phyloP scores from a whole-genome alignment of 2,113 vertebrate species.

The Tylochromis polylepis region DNA sequence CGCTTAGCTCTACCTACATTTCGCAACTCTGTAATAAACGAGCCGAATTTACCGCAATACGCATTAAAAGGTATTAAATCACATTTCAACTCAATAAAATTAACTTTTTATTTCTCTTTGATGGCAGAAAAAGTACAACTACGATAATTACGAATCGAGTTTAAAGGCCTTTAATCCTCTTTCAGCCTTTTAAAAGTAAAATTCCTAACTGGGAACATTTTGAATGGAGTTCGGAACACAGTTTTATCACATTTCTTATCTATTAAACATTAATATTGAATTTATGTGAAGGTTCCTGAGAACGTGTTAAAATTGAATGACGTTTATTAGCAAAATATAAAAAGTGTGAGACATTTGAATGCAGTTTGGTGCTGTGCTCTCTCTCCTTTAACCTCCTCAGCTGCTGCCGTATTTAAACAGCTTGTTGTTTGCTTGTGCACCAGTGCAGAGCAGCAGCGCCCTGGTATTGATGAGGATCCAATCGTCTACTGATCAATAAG shows the following conservation, averaged over 20 bases:
- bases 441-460: background rate
- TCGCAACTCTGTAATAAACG: background rate
- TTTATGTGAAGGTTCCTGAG: background rate
- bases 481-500: background rate
- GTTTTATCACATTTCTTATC: background rate
- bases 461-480: background rate
- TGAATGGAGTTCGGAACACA: background rate
- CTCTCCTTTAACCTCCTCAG: background rate
- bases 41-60: background rate
- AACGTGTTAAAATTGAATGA: background rate
- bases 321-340: background rate
- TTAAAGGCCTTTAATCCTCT: background rate
- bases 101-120: rapidly evolving
- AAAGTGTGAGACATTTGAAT: background rate
- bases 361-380: background rate
- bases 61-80: background rate
- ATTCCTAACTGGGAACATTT: background rate
- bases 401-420: background rate
- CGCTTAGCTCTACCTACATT: background rate
- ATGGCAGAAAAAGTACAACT: background rate
- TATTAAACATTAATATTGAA: background rate
- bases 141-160: background rate
- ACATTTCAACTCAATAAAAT: background rate
- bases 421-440: background rate
- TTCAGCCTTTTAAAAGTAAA: background rate